Conservation (phyloP, 2,797 vertebrate species). For the Microchirus variegatus region DNA sequence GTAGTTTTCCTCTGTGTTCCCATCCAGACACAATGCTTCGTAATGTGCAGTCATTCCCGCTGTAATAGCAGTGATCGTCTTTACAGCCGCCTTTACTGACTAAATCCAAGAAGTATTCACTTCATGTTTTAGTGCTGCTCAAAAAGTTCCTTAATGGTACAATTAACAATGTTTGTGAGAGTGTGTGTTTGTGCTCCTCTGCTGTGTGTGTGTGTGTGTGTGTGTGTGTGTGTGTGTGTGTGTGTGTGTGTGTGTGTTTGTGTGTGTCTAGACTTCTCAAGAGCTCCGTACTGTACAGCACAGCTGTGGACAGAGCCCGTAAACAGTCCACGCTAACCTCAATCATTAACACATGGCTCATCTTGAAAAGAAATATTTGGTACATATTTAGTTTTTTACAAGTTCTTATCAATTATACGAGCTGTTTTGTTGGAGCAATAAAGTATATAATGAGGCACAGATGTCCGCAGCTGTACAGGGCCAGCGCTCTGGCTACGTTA, state of each 20-base stretch:
- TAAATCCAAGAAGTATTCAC: conserved; percentile 66
- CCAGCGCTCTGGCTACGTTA: conserved; percentile 12
- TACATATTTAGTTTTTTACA: conserved; percentile 55
- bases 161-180: conserved; percentile 55
- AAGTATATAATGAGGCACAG: conserved; percentile 47
- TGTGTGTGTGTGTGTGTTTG: conserved; percentile 9
- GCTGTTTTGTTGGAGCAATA: conserved; percentile 49
- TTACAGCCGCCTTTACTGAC: conserved; percentile 65
- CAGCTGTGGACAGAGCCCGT: conserved; percentile 27
- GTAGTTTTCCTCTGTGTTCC: conserved; percentile 31
- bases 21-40: conserved; percentile 38
- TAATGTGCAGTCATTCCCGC: conserved; percentile 62
- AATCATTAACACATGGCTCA: conserved; percentile 49
- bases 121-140: conserved; percentile 60
- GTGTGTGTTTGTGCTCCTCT: conserved; percentile 9
- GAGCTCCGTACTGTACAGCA: conserved; percentile 19
- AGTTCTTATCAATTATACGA: conserved; percentile 51
- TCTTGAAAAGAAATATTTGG: conserved; percentile 45
- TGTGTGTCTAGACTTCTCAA: conserved; percentile 6
- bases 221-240: conserved; percentile 31
- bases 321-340: conserved; percentile 36
- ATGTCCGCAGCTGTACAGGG: conserved; percentile 24
- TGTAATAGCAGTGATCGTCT: conserved; percentile 62
- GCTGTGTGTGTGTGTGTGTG: background rate
- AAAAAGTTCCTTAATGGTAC: conserved; percentile 60